phyloP scores from a whole-genome alignment of 2,888 invertebrate genomes.

The Andricus curvator region DNA sequence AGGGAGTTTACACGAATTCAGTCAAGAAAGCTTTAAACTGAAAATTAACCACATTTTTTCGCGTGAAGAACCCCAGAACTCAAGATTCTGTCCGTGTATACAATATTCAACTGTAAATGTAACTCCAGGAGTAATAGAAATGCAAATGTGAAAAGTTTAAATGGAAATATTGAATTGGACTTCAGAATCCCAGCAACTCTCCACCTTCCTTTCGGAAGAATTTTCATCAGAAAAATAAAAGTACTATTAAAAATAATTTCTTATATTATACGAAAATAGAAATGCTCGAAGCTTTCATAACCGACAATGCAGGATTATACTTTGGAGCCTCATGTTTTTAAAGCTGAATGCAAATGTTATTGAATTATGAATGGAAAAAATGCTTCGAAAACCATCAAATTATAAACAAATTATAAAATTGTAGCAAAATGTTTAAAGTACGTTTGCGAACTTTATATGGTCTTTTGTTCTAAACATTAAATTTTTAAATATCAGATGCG shows the following conservation, averaged over 20 bases:
- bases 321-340: conserved; percentile 19
- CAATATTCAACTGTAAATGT: conserved; percentile 13
- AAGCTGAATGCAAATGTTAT: conserved; percentile 20
- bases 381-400: background rate
- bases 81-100: background rate
- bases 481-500: background rate
- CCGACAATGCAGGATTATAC: conserved; percentile 14
- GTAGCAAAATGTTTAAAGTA: background rate
- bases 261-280: background rate
- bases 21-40: no score
- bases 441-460: no score
- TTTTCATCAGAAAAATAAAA: background rate
- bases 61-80: background rate
- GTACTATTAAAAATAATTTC: conserved; percentile 19
- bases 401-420: background rate
- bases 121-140: conserved; percentile 10
- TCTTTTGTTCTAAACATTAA: background rate
- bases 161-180: conserved; percentile 30
- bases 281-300: conserved; percentile 10
- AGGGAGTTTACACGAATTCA: background rate
- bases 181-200: background rate
- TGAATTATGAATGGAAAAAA: background rate
- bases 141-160: conserved; percentile 27
- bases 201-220: background rate
- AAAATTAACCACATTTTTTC: no score